A percentile compares a stretch with the other conserved stretches of the same genome.
Conservation (phyloP, 2,888 invertebrate genomes). For the Hypomecis punctinalis region DNA sequence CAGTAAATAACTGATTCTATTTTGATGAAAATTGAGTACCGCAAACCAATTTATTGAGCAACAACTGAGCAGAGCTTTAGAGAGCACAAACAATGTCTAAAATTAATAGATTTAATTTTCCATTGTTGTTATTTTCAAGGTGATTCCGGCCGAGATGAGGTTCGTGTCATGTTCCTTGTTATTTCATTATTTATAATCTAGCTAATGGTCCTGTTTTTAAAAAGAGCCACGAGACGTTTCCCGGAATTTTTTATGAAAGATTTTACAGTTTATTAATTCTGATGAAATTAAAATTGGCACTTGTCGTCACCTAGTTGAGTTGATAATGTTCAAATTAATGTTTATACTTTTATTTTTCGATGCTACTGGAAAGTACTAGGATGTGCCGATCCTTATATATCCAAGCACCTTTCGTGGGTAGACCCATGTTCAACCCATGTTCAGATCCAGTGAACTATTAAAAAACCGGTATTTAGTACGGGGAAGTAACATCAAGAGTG, state of each 20-base stretch:
- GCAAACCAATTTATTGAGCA: conserved; percentile 23
- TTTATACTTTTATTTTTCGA: too few relatives aligned
- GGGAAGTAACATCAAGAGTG: too few relatives aligned
- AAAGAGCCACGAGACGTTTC: neutral
- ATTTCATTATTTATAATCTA: neutral
- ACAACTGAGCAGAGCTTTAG: conserved; percentile 12
- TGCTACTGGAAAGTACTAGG: too few relatives aligned
- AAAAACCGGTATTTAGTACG: too few relatives aligned
- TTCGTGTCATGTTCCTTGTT: neutral
- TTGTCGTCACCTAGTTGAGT: too few relatives aligned
- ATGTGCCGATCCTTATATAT: too few relatives aligned
- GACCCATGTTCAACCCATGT: too few relatives aligned
- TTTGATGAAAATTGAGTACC: conserved; percentile 12
- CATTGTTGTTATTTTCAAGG: conserved; percentile 6
- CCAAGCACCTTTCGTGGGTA: too few relatives aligned
- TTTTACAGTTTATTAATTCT: too few relatives aligned
- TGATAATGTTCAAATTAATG: too few relatives aligned
- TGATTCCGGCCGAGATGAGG: neutral
- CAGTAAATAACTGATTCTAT: neutral
- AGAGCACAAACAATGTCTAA: conserved; percentile 17
- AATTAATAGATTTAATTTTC: conserved; percentile 25
- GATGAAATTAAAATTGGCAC: too few relatives aligned
- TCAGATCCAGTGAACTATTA: too few relatives aligned
- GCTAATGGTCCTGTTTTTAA: neutral
- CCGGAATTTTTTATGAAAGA: neutral